phyloP scores from a whole-genome alignment of 1,140 invertebrate species.

The Drosophila kepulauana region DNA sequence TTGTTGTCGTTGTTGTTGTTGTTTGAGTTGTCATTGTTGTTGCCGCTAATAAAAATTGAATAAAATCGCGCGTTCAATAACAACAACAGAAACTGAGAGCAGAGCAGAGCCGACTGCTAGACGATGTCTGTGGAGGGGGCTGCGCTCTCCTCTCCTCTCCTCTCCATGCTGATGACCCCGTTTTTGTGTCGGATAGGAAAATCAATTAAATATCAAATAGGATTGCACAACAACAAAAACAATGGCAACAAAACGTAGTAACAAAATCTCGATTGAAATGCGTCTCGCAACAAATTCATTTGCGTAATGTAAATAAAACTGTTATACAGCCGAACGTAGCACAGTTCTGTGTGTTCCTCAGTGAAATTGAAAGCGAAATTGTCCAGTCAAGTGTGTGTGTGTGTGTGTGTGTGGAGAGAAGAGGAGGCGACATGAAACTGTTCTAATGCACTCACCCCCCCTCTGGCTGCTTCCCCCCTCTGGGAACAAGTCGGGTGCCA shows the following conservation, averaged over 20 bases:
- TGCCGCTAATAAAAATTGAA: slow-evolving; percentile 77
- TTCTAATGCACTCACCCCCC: slow-evolving; percentile 52
- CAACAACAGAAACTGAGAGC: slow-evolving; percentile 20
- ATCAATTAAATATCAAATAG: slow-evolving; percentile 60
- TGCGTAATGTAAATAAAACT: slow-evolving; percentile 58
- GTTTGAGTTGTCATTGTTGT: slow-evolving; percentile 19
- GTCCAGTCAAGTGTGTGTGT: slow-evolving; percentile 45
- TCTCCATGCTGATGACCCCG: slow-evolving; percentile 54
- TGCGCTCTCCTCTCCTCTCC: slow-evolving; percentile 6
- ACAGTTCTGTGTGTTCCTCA: slow-evolving; percentile 40
- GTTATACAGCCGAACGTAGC: slow-evolving; percentile 53
- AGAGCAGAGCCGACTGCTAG: not conserved
- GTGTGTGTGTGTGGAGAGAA: no score
- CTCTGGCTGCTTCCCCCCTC: not conserved
- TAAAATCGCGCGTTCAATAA: slow-evolving; percentile 80
- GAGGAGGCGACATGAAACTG: slow-evolving; percentile 32
- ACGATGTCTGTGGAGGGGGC: slow-evolving; percentile 6
- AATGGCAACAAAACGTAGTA: slow-evolving; percentile 14
- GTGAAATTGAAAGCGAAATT: slow-evolving; percentile 74
- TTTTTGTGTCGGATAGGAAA: slow-evolving; percentile 55
- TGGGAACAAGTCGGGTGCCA: not conserved
- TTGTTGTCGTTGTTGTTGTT: slow-evolving; percentile 36
- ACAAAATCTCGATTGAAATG: slow-evolving; percentile 55
- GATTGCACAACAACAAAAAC: slow-evolving; percentile 34
- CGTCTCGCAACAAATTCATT: slow-evolving; percentile 56